phyloP scores from a whole-genome alignment of 1,140 invertebrate genomes.

The Lysiphlebus fabarum region DNA sequence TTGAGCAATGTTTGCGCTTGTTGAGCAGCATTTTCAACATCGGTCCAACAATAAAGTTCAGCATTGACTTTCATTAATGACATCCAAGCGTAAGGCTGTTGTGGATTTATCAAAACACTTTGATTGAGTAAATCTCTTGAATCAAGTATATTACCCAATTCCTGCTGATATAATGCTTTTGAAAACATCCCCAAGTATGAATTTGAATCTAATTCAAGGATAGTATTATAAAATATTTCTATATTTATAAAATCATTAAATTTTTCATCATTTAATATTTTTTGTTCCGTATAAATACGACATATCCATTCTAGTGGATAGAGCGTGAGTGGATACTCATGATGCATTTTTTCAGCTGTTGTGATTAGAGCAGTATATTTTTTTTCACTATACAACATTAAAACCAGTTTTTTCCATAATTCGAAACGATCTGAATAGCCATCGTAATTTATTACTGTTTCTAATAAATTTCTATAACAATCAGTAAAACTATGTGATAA shows the following conservation, averaged over 20 bases:
- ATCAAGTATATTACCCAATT: slow-evolving; percentile 54
- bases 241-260: slow-evolving; percentile 50
- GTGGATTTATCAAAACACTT: slow-evolving; percentile 36
- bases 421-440: slow-evolving; percentile 33
- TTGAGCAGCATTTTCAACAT: slow-evolving; percentile 56
- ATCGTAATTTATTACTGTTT: slow-evolving; percentile 34
- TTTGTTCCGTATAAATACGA: slow-evolving; percentile 57
- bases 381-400: slow-evolving; percentile 55
- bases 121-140: slow-evolving; percentile 56
- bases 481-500: slow-evolving; percentile 27
- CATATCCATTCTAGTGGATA: slow-evolving; percentile 64
- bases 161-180: slow-evolving; percentile 58
- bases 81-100: slow-evolving; percentile 51
- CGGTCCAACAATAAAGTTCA: slow-evolving; percentile 59
- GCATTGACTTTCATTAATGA: slow-evolving; percentile 55
- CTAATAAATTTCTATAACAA: slow-evolving; percentile 44
- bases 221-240: slow-evolving; percentile 48
- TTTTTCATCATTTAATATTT: slow-evolving; percentile 41
- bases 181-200: slow-evolving; percentile 62
- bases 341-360: slow-evolving; percentile 55
- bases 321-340: slow-evolving; percentile 51
- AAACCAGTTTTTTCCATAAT: slow-evolving; percentile 59
- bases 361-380: slow-evolving; percentile 51
- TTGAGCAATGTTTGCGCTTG: slow-evolving; percentile 44
- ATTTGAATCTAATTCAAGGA: slow-evolving; percentile 55